These are phyloP conservation scores for Octopus sinensis DNA, from an alignment of 1,140 invertebrate species.

Conservation along the genomic window DNA sequence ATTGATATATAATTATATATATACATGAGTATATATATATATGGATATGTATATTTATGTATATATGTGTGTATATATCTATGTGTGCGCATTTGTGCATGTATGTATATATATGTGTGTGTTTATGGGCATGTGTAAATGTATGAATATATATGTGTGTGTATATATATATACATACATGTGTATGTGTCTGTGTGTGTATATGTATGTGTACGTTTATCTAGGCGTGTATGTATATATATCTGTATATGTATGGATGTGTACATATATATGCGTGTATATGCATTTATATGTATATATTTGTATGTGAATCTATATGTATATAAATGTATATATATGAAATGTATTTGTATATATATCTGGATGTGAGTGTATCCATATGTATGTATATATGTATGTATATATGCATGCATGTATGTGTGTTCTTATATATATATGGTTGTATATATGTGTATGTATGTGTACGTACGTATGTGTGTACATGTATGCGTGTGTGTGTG, in stretches of 20 bases:
- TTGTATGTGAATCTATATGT: not conserved
- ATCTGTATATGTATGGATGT: not conserved
- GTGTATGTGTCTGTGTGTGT: not conserved
- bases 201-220: not conserved
- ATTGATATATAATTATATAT: not conserved
- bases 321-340: not conserved
- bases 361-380: not conserved
- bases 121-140: not conserved
- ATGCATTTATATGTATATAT: not conserved
- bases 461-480: not conserved
- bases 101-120: not conserved
- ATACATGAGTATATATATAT: not conserved
- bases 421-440: not conserved
- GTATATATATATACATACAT: not conserved
- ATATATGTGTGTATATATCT: not conserved
- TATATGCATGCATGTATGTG: not conserved
- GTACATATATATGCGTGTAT: not conserved
- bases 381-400: not conserved
- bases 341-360: not conserved
- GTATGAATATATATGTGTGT: not conserved
- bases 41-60: not conserved
- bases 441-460: not conserved
- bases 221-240: not conserved
- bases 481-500: not conserved
- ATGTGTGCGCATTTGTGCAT: not conserved